Evolutionary conservation across 2,113 vertebrate genomes (phyloP).

Genomic region (Xiphophorus maculatus): DNA sequence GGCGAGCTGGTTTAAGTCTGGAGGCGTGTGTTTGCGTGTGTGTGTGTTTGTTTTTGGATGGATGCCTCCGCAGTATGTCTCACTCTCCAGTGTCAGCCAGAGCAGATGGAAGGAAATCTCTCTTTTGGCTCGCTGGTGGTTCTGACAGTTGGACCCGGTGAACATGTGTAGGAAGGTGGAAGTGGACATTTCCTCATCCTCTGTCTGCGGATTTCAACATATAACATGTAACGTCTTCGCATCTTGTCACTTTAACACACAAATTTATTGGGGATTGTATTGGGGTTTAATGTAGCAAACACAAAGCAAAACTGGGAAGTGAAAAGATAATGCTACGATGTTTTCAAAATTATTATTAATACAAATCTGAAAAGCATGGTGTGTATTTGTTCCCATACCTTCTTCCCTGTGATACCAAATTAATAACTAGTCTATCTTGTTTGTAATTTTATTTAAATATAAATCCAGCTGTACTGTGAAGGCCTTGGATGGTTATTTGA

Average conservation of each 20-base stretch:
- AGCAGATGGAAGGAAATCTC: slow-evolving; percentile 11
- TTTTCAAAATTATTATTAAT: too few species aligned
- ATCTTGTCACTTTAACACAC: background rate
- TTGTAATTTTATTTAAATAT: too few species aligned
- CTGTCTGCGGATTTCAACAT: too few species aligned
- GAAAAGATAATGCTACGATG: too few species aligned
- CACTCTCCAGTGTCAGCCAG: slow-evolving; percentile 2
- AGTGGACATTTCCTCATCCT: slow-evolving; percentile 11
- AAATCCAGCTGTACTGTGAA: too few species aligned
- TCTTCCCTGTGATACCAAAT: too few species aligned
- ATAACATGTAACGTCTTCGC: background rate
- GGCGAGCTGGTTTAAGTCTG: background rate
- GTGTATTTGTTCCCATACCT: too few species aligned
- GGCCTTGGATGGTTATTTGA: too few species aligned
- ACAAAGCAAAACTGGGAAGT: too few species aligned
- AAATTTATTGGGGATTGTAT: background rate
- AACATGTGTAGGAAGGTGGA: slow-evolving; percentile 51
- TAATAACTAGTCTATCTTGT: too few species aligned
- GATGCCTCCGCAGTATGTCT: background rate
- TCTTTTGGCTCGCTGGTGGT: slow-evolving; percentile 8
- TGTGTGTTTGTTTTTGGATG: background rate
- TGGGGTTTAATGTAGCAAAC: background rate
- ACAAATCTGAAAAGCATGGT: too few species aligned
- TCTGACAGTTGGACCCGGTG: slow-evolving; percentile 28
- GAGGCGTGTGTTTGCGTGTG: too few species aligned